Conservation (phyloP, 2,888 invertebrate species). For the Xestia sexstrigata region DNA sequence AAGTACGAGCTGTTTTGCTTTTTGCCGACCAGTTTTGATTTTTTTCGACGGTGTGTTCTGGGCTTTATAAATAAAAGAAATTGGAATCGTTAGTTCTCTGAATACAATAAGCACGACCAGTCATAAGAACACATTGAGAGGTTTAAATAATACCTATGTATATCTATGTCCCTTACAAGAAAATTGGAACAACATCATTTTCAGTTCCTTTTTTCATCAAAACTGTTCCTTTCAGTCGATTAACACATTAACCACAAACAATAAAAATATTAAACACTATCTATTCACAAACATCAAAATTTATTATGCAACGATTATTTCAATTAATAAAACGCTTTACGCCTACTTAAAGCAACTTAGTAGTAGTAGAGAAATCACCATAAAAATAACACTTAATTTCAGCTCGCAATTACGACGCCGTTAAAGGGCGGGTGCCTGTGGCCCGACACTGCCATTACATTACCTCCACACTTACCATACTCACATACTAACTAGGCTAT, state of each 20-base stretch:
- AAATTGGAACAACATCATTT: not conserved
- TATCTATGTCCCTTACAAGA: not conserved
- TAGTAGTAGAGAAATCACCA: slow-evolving; percentile 90
- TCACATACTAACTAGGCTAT: slow-evolving; percentile 79
- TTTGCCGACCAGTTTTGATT: slow-evolving; percentile 41
- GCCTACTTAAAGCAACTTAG: slow-evolving; percentile 89
- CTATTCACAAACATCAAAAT: slow-evolving; percentile 55
- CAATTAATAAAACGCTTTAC: slow-evolving; percentile 89
- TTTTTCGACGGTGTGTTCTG: slow-evolving; percentile 28
- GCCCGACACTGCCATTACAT: slow-evolving; percentile 84
- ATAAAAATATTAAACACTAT: slow-evolving; percentile 55
- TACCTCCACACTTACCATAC: slow-evolving; percentile 83
- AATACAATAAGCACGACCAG: not conserved
- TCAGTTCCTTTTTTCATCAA: not conserved
- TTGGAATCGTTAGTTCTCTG: not conserved
- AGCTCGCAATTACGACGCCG: slow-evolving; percentile 88
- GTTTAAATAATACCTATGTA: not conserved
- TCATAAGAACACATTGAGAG: not conserved
- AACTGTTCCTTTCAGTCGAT: slow-evolving; percentile 10
- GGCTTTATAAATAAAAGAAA: slow-evolving; percentile 27
- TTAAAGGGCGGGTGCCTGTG: slow-evolving; percentile 88
- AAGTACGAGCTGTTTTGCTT: slow-evolving; percentile 58
- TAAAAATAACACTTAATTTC: slow-evolving; percentile 91
- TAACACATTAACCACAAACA: slow-evolving; percentile 22
- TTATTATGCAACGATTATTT: slow-evolving; percentile 77